These are phyloP conservation scores for Napeogenes sylphis DNA, from an alignment of 2,888 invertebrate species.

Conservation along the genomic window DNA sequence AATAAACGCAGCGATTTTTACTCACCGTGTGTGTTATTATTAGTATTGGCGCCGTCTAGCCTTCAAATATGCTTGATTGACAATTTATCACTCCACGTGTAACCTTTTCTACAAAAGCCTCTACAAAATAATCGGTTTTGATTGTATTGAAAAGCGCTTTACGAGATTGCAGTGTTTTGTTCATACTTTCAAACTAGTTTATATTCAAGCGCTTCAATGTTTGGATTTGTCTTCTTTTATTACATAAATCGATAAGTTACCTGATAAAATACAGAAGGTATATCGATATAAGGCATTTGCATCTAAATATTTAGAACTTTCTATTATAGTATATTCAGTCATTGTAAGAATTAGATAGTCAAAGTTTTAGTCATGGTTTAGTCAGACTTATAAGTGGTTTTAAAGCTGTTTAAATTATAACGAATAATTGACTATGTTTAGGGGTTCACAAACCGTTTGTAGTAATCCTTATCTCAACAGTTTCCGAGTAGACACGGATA, in stretches of 20 bases:
- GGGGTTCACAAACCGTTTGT: too few species aligned
- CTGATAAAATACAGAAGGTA: background rate
- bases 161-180: background rate
- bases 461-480: too few species aligned
- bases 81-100: slow-evolving; percentile 54
- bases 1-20: background rate
- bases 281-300: too few species aligned
- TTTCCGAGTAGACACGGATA: too few species aligned
- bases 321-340: too few species aligned
- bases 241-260: background rate
- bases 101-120: slow-evolving; percentile 56
- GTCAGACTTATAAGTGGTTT: too few species aligned
- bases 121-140: slow-evolving; percentile 11
- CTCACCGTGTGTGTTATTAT: slow-evolving; percentile 19
- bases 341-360: too few species aligned
- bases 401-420: too few species aligned
- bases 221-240: slow-evolving; percentile 7
- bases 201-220: slow-evolving; percentile 18
- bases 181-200: slow-evolving; percentile 8
- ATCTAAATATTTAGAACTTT: too few species aligned
- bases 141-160: slow-evolving; percentile 14
- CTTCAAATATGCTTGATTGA: slow-evolving; percentile 22
- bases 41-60: slow-evolving; percentile 28
- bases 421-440: too few species aligned
- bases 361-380: too few species aligned